These are phyloP conservation scores for Podilymbus podiceps DNA, from an alignment of 2,113 vertebrate genomes.

Conservation along the genomic window DNA sequence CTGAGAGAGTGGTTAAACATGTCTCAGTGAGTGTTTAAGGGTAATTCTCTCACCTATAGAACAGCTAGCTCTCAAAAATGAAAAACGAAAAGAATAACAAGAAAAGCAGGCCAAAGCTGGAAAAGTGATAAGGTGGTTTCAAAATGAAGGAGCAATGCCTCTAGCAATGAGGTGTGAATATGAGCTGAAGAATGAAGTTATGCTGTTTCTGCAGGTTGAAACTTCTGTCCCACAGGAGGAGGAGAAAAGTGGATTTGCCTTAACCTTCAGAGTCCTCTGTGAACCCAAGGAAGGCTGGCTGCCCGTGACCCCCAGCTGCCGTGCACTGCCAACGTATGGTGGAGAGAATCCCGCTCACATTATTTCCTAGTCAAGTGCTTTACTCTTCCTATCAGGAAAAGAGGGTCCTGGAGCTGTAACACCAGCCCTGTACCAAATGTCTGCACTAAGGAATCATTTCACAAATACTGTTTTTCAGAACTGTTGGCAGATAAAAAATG, in stretches of 20 bases:
- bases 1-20: background rate
- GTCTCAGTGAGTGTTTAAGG: background rate
- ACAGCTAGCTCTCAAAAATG: background rate
- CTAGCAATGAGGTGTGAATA: background rate
- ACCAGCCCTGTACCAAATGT: background rate
- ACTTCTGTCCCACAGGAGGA: background rate
- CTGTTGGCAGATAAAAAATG: background rate
- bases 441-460: background rate
- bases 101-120: background rate
- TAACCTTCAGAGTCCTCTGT: background rate
- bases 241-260: background rate
- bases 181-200: background rate
- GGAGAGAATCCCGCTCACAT: background rate
- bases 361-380: background rate
- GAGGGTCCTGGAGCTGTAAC: background rate
- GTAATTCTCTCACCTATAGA: background rate
- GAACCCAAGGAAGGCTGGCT: background rate
- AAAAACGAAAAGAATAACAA: background rate
- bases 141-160: background rate
- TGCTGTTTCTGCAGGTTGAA: background rate
- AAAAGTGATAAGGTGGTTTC: background rate
- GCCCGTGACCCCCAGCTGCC: fast-evolving
- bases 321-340: background rate
- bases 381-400: background rate
- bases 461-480: background rate